phyloP scores from a whole-genome alignment of 2,113 vertebrate genomes.

The Dipodomys stephensi region DNA sequence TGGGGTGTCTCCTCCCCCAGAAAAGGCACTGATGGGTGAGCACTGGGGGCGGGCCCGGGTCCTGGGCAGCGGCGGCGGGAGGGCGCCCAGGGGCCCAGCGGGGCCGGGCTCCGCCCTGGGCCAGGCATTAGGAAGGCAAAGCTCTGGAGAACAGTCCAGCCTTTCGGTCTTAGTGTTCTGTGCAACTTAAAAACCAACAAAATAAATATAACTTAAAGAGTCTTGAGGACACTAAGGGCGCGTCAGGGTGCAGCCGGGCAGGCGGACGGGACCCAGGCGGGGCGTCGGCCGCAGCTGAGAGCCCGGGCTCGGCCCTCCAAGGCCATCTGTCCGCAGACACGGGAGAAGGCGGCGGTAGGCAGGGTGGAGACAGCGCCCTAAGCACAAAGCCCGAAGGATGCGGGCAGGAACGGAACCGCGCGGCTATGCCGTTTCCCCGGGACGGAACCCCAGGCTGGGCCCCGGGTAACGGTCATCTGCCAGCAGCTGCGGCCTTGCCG shows the following conservation, averaged over 20 bases:
- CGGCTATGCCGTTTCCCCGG: too few species aligned
- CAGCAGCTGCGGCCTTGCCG: neutral
- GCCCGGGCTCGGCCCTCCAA: too few species aligned
- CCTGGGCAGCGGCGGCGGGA: neutral
- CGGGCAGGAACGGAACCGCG: too few species aligned
- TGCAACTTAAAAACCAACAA: slow-evolving; percentile 86
- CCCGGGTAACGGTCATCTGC: neutral
- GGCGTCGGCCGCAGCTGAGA: too few species aligned
- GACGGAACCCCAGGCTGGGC: too few species aligned
- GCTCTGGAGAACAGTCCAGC: slow-evolving; percentile 74
- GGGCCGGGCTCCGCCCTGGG: slow-evolving; percentile 52
- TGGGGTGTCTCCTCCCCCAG: slow-evolving; percentile 48
- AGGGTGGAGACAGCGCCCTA: neutral
- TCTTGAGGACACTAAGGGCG: slow-evolving; percentile 82
- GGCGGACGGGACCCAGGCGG: neutral
- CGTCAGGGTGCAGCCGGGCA: slow-evolving; percentile 72
- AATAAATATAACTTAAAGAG: slow-evolving; percentile 91
- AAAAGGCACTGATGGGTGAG: slow-evolving; percentile 75
- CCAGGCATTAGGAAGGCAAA: slow-evolving; percentile 75
- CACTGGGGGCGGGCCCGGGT: slow-evolving; percentile 58
- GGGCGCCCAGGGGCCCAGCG: too few species aligned
- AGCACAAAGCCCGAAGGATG: neutral
- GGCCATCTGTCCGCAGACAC: too few species aligned
- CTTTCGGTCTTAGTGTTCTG: slow-evolving; percentile 89
- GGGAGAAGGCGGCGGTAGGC: too few species aligned